These are phyloP conservation scores for Bombus waltoni DNA, from an alignment of 1,140 invertebrate species.

Conservation along the genomic window DNA sequence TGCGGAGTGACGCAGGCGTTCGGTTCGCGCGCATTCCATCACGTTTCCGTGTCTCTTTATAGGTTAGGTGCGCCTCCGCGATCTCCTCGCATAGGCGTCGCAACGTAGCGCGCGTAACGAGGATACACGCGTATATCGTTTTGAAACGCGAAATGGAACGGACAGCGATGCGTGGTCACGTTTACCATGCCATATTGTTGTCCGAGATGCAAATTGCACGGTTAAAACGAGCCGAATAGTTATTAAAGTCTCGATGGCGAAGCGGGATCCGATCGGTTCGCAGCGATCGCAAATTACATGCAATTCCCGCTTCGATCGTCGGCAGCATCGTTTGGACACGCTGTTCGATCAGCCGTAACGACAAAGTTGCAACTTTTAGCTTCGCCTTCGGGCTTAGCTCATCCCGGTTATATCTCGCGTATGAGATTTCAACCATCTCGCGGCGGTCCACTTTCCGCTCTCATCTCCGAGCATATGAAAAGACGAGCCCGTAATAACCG, in stretches of 20 bases:
- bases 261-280: background rate
- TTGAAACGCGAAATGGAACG: background rate
- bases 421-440: background rate
- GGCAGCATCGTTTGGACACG: background rate
- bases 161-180: background rate
- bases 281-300: conserved; percentile 8
- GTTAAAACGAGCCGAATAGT: background rate
- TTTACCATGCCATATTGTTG: background rate
- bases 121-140: background rate
- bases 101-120: background rate
- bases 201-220: conserved; percentile 27
- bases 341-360: conserved; percentile 27
- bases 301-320: background rate
- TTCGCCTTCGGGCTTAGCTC: background rate
- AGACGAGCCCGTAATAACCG: background rate
- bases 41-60: conserved; percentile 67
- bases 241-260: conserved; percentile 3
- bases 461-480: background rate
- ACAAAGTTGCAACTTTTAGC: conserved; percentile 22
- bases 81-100: conserved; percentile 51
- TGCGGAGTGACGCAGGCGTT: conserved; percentile 31
- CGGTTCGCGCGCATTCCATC: conserved; percentile 65
- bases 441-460: conserved; percentile 11
- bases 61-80: conserved; percentile 63
- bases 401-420: background rate